These are phyloP conservation scores for Margaritifera margaritifera DNA, from an alignment of 2,888 invertebrate genomes.

Conservation along the genomic window DNA sequence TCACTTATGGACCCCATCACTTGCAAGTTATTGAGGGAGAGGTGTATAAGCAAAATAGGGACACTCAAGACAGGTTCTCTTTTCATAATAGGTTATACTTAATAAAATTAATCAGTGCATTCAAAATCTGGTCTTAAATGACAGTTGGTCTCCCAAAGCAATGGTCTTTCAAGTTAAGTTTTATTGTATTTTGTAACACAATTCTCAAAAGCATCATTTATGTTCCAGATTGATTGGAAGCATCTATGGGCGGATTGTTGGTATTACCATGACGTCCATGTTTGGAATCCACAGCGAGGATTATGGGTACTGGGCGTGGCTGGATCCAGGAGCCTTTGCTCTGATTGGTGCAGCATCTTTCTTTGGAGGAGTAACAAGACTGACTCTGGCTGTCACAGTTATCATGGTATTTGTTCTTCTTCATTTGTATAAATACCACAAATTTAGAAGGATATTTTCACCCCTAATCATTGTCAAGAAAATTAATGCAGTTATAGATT, in stretches of 20 bases:
- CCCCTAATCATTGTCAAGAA: background rate
- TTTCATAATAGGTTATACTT: too few relatives aligned
- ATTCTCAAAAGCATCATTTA: background rate
- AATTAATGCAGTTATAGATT: background rate
- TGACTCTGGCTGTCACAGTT: constrained; percentile 73
- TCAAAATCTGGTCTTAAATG: too few relatives aligned
- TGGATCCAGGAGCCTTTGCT: constrained; percentile 74
- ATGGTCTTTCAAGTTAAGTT: too few relatives aligned
- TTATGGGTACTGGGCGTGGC: constrained; percentile 71
- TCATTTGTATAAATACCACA: background rate
- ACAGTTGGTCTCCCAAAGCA: too few relatives aligned
- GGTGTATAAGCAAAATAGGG: too few relatives aligned
- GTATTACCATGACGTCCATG: constrained; percentile 67
- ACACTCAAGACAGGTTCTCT: too few relatives aligned
- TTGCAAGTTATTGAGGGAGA: too few relatives aligned
- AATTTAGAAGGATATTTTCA: too few relatives aligned
- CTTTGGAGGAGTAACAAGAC: constrained; percentile 74
- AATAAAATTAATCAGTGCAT: too few relatives aligned
- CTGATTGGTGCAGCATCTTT: constrained; percentile 74
- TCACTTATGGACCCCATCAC: too few relatives aligned
- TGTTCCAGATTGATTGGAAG: constrained; percentile 71
- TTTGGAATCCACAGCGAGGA: constrained; percentile 65
- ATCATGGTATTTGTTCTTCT: constrained; percentile 65
- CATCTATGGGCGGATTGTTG: constrained; percentile 72
- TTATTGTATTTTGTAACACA: background rate